A percentile compares a stretch with the other conserved stretches of the same genome.
Conservation (phyloP, 1,140 invertebrate genomes). For the Protaetia brevitarsis region DNA sequence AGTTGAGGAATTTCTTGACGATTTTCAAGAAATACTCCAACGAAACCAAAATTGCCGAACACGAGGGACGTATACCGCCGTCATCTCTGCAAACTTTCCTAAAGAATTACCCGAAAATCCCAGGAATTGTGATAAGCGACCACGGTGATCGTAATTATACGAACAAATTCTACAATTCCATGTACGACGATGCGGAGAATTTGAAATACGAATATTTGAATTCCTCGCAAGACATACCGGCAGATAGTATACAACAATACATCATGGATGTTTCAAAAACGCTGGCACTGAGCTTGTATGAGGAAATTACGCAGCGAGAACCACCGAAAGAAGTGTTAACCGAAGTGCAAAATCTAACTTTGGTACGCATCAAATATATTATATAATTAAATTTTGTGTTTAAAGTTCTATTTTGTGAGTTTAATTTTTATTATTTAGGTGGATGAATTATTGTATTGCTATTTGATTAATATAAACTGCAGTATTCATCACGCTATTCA, state of each 20-base stretch:
- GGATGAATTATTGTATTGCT: slow-evolving; percentile 77
- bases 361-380: neutral
- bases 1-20: slow-evolving; percentile 12
- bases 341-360: neutral
- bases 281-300: slow-evolving; percentile 56
- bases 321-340: neutral
- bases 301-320: slow-evolving; percentile 48
- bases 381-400: neutral
- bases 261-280: slow-evolving; percentile 57
- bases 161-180: slow-evolving; percentile 83
- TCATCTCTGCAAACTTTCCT: slow-evolving; percentile 85
- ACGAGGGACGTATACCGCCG: slow-evolving; percentile 63
- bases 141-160: slow-evolving; percentile 57
- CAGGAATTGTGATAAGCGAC: slow-evolving; percentile 67
- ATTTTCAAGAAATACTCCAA: slow-evolving; percentile 1
- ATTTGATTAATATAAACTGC: slow-evolving; percentile 70
- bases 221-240: slow-evolving; percentile 49
- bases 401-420: neutral
- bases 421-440: slow-evolving; percentile 50
- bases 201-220: slow-evolving; percentile 60
- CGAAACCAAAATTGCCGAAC: neutral
- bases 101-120: slow-evolving; percentile 57
- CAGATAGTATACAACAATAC: slow-evolving; percentile 56
- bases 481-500: slow-evolving; percentile 40
- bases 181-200: slow-evolving; percentile 68